These are phyloP conservation scores for Centropristis striata DNA, from an alignment of 2,113 vertebrate genomes.

Conservation along the genomic window DNA sequence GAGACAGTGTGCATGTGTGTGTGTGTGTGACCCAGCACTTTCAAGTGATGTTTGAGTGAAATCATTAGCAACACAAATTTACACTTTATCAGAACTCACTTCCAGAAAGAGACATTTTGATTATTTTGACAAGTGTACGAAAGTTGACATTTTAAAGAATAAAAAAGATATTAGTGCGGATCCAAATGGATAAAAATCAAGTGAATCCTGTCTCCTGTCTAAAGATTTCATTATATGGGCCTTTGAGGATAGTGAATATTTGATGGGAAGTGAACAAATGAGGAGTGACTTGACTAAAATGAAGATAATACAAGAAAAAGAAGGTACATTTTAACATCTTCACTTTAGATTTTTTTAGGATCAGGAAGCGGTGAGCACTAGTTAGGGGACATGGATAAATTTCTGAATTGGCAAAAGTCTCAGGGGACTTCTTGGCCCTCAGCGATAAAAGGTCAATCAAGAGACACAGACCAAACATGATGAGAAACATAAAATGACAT, in stretches of 20 bases:
- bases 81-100: neutral
- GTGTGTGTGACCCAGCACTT: neutral
- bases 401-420: neutral
- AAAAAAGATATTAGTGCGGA: too few relatives aligned
- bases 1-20: neutral
- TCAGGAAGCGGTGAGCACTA: neutral
- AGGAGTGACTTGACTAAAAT: constrained; percentile 3
- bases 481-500: too few relatives aligned
- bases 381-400: neutral
- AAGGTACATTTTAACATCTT: neutral
- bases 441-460: too few relatives aligned
- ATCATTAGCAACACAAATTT: neutral
- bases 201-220: neutral
- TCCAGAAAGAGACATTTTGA: neutral
- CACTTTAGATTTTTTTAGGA: neutral
- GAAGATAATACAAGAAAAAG: neutral
- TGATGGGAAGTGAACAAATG: neutral
- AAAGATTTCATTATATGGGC: neutral
- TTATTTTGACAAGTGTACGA: neutral
- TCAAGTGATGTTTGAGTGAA: constrained; percentile 1
- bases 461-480: too few relatives aligned
- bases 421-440: too few relatives aligned
- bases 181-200: neutral
- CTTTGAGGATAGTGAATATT: neutral
- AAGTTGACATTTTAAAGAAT: neutral